These are phyloP conservation scores for Campoplex capitator DNA, from an alignment of 2,888 invertebrate species.

Conservation along the genomic window DNA sequence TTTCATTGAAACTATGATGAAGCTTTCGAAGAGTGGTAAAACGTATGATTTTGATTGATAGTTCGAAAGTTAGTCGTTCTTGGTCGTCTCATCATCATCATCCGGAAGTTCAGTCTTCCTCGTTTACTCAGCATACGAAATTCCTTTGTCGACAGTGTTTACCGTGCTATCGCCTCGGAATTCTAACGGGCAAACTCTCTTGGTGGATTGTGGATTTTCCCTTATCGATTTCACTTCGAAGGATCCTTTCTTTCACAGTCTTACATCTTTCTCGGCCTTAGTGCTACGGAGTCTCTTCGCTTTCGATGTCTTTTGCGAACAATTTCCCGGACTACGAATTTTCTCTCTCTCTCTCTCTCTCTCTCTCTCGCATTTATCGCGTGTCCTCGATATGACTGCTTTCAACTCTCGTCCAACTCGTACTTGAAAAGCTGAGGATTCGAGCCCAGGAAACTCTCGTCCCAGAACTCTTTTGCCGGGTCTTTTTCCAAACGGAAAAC, in stretches of 20 bases:
- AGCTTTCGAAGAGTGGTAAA: not conserved
- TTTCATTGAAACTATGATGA: not conserved
- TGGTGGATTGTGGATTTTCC: slow-evolving; percentile 49
- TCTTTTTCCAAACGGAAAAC: slow-evolving; percentile 45
- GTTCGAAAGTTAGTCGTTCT: slow-evolving; percentile 34
- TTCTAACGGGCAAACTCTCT: slow-evolving; percentile 54
- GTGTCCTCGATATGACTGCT: slow-evolving; percentile 55
- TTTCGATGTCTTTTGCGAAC: slow-evolving; percentile 11
- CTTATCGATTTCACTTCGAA: slow-evolving; percentile 57
- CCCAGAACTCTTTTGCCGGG: slow-evolving; percentile 34
- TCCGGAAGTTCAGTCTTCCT: slow-evolving; percentile 59
- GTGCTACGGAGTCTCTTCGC: not conserved
- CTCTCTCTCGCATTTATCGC: slow-evolving; percentile 2
- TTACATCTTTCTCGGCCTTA: not conserved
- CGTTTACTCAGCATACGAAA: slow-evolving; percentile 38
- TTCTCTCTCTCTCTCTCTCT: not conserved
- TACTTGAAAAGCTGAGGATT: slow-evolving; percentile 45
- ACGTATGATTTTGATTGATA: slow-evolving; percentile 35
- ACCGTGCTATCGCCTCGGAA: slow-evolving; percentile 25
- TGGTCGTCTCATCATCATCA: slow-evolving; percentile 44
- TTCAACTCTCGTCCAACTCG: slow-evolving; percentile 64
- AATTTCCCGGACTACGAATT: slow-evolving; percentile 40
- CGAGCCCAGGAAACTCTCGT: slow-evolving; percentile 58
- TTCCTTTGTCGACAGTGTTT: slow-evolving; percentile 62
- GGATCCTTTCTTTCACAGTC: slow-evolving; percentile 34